These are phyloP conservation scores for Plebejus argus DNA, from an alignment of 2,888 invertebrate genomes.

Conservation along the genomic window DNA sequence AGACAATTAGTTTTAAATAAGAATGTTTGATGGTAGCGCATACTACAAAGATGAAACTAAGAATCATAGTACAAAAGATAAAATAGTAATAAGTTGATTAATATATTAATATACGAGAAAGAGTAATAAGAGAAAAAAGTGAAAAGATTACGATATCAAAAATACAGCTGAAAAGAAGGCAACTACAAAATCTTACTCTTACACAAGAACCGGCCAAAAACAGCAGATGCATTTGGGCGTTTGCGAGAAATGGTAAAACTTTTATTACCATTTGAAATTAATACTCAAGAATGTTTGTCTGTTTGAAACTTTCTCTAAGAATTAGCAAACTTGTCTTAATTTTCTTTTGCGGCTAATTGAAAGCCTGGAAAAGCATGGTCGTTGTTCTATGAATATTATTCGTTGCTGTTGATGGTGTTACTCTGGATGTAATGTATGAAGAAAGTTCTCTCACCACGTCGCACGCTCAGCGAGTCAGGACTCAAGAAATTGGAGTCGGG, in stretches of 20 bases:
- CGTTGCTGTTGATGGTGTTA: not conserved
- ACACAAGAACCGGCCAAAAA: not conserved
- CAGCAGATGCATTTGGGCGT: not conserved
- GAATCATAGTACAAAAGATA: not conserved
- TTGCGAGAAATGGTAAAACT: not conserved
- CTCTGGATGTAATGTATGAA: conserved; percentile 2
- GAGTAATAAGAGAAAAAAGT: not conserved
- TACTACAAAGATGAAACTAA: not conserved
- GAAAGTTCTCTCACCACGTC: conserved; percentile 55
- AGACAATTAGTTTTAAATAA: not conserved
- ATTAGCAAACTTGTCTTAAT: not conserved
- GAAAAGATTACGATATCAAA: not conserved
- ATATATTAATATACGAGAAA: not conserved
- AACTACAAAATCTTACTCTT: not conserved
- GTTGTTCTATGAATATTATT: not conserved
- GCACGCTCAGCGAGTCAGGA: conserved; percentile 83
- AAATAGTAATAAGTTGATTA: not conserved
- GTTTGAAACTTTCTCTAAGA: not conserved
- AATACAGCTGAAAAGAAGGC: not conserved
- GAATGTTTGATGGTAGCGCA: not conserved
- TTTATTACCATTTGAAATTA: not conserved
- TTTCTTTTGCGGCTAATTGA: not conserved
- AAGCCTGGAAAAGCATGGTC: not conserved
- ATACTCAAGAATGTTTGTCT: not conserved
- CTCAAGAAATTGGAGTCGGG: conserved; percentile 90